These are phyloP conservation scores for Hyalella azteca DNA, from an alignment of 2,888 invertebrate species.

Conservation along the genomic window DNA sequence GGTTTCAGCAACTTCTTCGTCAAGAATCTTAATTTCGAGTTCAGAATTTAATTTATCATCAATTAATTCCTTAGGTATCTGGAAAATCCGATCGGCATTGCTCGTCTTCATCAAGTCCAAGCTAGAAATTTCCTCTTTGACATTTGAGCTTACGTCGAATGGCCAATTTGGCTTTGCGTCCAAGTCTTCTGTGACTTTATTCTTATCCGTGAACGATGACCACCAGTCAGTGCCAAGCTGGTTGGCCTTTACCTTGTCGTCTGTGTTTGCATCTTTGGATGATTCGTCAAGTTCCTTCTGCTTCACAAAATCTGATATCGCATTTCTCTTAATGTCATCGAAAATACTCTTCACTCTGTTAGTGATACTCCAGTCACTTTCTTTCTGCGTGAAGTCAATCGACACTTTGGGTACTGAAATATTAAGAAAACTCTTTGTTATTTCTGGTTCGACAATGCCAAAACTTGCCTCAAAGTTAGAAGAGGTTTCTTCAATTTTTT, in stretches of 20 bases:
- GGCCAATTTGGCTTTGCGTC: constrained; percentile 6
- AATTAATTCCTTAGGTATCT: not conserved
- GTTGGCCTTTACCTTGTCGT: not conserved
- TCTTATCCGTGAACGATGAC: constrained; percentile 30
- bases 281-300: constrained; percentile 14
- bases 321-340: constrained; percentile 36
- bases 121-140: constrained; percentile 10
- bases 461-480: not conserved
- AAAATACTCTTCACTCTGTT: constrained; percentile 38
- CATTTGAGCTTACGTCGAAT: constrained; percentile 9
- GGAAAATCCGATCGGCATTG: not conserved
- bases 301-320: constrained; percentile 27
- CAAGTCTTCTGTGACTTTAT: constrained; percentile 18
- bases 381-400: constrained; percentile 11
- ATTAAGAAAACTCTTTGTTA: constrained; percentile 27
- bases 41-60: constrained; percentile 10
- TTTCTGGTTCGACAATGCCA: not conserved
- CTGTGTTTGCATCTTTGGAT: not conserved
- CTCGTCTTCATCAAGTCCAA: constrained; percentile 35
- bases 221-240: constrained; percentile 20
- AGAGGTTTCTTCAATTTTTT: not conserved
- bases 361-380: constrained; percentile 29
- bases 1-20: constrained; percentile 30
- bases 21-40: constrained; percentile 20
- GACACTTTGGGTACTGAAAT: not conserved